Evolutionary conservation across 2,888 invertebrate species (phyloP).

Genomic region (Lissocephala sabroskyi): DNA sequence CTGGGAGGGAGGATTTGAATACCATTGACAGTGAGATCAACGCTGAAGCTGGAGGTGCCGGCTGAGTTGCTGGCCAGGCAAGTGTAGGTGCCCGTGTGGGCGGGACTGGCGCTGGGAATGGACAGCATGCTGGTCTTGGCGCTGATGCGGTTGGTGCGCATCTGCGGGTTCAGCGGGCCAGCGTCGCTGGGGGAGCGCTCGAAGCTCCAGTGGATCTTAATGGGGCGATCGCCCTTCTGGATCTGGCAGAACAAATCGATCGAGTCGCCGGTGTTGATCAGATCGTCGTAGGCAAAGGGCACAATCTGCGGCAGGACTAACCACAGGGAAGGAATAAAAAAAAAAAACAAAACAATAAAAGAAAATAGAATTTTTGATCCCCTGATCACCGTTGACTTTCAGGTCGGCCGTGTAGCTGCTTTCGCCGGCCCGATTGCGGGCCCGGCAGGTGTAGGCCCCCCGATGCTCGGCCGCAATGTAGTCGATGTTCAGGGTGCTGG

Average conservation of each 20-base stretch:
- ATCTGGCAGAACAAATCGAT: conserved; percentile 81
- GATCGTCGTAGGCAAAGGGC: conserved; percentile 83
- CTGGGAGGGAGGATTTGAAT: conserved; percentile 25
- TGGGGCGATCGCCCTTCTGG: conserved; percentile 80
- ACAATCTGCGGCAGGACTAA: conserved; percentile 84
- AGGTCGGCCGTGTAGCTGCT: conserved; percentile 72
- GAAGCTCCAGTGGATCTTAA: conserved; percentile 79
- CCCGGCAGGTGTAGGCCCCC: conserved; percentile 79
- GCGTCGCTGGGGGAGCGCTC: conserved; percentile 55
- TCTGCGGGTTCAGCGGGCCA: conserved; percentile 61
- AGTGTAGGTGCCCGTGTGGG: conserved; percentile 77
- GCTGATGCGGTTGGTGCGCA: conserved; percentile 76
- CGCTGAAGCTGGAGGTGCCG: conserved; percentile 74
- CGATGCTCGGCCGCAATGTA: conserved; percentile 77
- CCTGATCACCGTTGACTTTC: conserved; percentile 69
- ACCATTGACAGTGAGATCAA: conserved; percentile 78
- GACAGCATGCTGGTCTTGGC: conserved; percentile 78
- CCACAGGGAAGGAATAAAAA: conserved; percentile 8
- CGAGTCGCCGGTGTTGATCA: conserved; percentile 81
- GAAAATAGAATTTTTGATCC: conserved; percentile 20
- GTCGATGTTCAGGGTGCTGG: conserved; percentile 77
- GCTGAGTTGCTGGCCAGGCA: conserved; percentile 76
- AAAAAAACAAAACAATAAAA: conserved; percentile 20
- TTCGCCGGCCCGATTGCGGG: conserved; percentile 76
- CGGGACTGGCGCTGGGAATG: conserved; percentile 75